Evolutionary conservation across 1,140 invertebrate genomes (phyloP).

Genomic region (Papilio helenus): DNA sequence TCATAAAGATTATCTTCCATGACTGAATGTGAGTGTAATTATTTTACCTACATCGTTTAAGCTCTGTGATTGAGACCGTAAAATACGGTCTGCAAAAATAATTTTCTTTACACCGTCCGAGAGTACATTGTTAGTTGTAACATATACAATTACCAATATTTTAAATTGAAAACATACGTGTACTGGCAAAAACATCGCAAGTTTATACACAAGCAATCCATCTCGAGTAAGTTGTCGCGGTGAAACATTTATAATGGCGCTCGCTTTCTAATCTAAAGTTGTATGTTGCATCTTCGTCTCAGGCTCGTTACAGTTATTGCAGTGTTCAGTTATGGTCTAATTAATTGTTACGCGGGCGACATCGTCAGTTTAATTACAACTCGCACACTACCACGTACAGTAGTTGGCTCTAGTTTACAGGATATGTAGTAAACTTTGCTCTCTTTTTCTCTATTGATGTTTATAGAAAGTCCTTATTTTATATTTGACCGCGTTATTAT

Average conservation of each 20-base stretch:
- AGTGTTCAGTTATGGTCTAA: conserved; percentile 62
- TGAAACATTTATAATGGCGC: conserved; percentile 46
- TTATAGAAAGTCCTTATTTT: not conserved
- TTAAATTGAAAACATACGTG: not conserved
- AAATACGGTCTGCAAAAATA: not conserved
- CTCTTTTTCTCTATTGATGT: not conserved
- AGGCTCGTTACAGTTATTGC: conserved; percentile 59
- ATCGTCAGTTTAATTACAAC: conserved; percentile 69
- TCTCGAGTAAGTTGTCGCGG: conserved; percentile 31
- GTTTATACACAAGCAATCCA: conserved; percentile 23
- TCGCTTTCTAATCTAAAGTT: conserved; percentile 62
- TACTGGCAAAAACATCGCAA: conserved; percentile 24
- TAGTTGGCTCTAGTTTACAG: conserved; percentile 14
- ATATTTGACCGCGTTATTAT: no score
- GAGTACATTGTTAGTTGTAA: not conserved
- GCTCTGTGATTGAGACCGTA: not conserved
- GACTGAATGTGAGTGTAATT: not conserved
- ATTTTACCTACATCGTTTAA: conserved; percentile 3
- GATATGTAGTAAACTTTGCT: not conserved
- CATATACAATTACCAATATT: not conserved
- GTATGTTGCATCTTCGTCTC: conserved; percentile 49
- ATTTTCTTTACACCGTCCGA: not conserved
- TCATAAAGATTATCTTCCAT: conserved; percentile 24
- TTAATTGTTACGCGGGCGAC: conserved; percentile 65
- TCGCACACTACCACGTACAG: conserved; percentile 27